Conservation (phyloP, 2,888 invertebrate genomes). For the Eristalis pertinax region DNA sequence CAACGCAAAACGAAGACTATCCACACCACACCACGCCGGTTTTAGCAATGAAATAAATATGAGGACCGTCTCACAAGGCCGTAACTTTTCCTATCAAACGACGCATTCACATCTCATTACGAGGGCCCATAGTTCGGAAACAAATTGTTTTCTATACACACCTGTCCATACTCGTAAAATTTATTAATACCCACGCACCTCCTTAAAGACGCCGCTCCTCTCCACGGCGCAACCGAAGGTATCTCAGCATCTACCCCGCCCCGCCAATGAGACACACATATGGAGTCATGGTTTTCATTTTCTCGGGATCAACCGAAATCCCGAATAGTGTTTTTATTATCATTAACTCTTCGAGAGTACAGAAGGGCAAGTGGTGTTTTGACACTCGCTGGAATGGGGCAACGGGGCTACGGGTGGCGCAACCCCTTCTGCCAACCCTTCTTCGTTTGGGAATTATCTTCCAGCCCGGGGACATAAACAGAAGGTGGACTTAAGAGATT, state of each 20-base stretch:
- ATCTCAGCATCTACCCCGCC: background rate
- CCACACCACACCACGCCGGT: background rate
- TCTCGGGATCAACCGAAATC: constrained; percentile 66
- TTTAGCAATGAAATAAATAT: background rate
- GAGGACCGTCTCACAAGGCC: background rate
- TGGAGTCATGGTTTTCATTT: constrained; percentile 64
- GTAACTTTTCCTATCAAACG: background rate
- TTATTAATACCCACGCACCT: constrained; percentile 29
- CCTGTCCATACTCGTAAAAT: constrained; percentile 5
- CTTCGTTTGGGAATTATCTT: constrained; percentile 53
- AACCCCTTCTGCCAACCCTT: background rate
- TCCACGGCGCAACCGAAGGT: background rate
- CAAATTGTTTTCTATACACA: background rate
- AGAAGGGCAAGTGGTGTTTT: background rate
- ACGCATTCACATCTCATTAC: background rate
- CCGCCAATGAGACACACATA: background rate
- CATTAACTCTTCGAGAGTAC: constrained; percentile 55
- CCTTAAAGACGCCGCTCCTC: background rate
- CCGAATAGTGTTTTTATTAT: constrained; percentile 68
- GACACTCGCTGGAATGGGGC: background rate
- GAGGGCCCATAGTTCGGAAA: background rate
- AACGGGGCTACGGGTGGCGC: background rate
- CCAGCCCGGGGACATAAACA: constrained; percentile 50
- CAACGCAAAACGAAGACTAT: too few species aligned
- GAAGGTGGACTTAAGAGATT: constrained; percentile 65